Evolutionary conservation across 2,888 invertebrate species (phyloP), one percentile per base, ranked within the genome.

Genomic region (Adelognathus sp.): DNA sequence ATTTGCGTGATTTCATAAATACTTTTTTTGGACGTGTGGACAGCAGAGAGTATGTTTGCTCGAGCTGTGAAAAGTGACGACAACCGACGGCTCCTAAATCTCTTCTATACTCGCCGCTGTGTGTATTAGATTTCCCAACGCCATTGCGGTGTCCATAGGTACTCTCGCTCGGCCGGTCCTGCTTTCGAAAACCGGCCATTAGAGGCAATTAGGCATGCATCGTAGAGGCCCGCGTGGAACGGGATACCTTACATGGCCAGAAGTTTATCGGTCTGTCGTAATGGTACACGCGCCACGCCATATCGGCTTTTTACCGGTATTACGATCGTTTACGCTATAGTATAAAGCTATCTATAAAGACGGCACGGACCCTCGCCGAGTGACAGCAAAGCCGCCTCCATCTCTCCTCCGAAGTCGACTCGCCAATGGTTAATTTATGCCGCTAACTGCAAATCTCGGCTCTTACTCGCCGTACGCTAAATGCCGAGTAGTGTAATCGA

Each of bases 121-220:
- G 9, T 9, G 29, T 24, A 16, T 41, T 54, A 44, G 44, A 41
- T 72, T 72, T 54, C 54, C 54, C 61, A 64, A 72, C 61, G 11
- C n/a, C 39, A 33, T 14, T n/a, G 7, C 61, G 18, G 21, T 50
- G 16, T 58, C 14, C 31, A 33, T 31, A n/a, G 27, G 27, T 27
- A 7, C 46, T n/a, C n/a, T n/a, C n/a, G n/a, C n/a, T n/a, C n/a
- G n/a, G 54, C 63, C 9, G 74, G 63, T 50, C 69, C 82, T 77
- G 80, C 84, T 87, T 87, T 88, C 85, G 83, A 87, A 87, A 87
- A 87, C 80, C 80, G 77, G 81, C 82, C 83, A 88, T 88, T 87
- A 86, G 81, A 76, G 78, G 84, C 84, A 84, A 87, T 88, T 88
- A 87, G 88, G 83, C 83, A 87, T 87, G 88, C 87, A 85, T 86